phyloP scores from a whole-genome alignment of 2,113 vertebrate species.

The Ceyx melanurus region DNA sequence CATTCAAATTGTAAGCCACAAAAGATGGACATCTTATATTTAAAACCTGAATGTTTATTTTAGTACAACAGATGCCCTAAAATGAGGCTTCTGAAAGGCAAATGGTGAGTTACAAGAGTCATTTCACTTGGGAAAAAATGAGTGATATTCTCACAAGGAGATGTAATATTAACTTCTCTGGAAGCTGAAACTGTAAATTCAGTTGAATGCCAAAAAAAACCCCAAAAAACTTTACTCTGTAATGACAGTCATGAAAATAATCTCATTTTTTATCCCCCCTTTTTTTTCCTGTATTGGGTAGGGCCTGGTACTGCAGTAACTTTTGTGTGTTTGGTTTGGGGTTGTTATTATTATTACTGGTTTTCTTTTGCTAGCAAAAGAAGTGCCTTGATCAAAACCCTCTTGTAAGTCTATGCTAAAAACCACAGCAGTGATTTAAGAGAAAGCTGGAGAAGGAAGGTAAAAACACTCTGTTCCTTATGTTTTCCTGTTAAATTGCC shows the following conservation, averaged over 20 bases:
- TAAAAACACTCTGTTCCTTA: neutral
- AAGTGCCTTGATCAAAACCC: neutral
- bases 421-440: neutral
- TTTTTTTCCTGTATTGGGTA: neutral
- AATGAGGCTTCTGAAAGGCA: slow-evolving; percentile 55
- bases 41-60: slow-evolving; percentile 68
- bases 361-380: neutral
- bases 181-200: slow-evolving; percentile 37
- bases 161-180: slow-evolving; percentile 25
- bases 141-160: slow-evolving; percentile 45
- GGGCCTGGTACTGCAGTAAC: neutral
- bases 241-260: neutral
- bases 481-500: neutral
- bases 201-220: neutral
- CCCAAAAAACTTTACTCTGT: neutral
- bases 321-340: no score
- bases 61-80: slow-evolving; percentile 15
- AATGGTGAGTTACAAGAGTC: slow-evolving; percentile 50
- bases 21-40: slow-evolving; percentile 43
- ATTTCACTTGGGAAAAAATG: slow-evolving; percentile 38
- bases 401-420: neutral
- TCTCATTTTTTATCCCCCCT: neutral
- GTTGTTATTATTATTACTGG: neutral
- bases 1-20: slow-evolving; percentile 43
- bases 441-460: neutral